These are phyloP conservation scores for Amphipyra tragopoginis DNA, from an alignment of 2,888 invertebrate species.

Conservation along the genomic window DNA sequence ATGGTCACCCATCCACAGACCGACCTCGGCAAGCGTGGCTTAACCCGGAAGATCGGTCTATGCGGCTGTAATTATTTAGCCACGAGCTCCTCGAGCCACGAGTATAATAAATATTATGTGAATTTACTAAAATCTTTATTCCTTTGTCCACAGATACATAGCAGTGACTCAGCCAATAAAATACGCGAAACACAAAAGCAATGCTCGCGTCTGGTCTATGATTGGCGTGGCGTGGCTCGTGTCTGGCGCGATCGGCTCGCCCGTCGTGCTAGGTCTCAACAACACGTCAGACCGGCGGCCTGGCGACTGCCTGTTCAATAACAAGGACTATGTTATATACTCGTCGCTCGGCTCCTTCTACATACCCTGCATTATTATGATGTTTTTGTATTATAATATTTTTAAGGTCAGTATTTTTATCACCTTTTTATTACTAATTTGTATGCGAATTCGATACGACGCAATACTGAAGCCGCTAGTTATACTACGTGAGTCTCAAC, in stretches of 20 bases:
- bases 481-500: too few relatives aligned
- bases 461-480: too few relatives aligned
- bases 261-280: constrained; percentile 98
- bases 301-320: constrained; percentile 98
- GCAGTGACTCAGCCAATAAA: constrained; percentile 99
- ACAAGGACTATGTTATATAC: constrained; percentile 99
- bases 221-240: constrained; percentile 99
- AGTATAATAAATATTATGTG: too few relatives aligned
- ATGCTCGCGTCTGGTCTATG: constrained; percentile 97
- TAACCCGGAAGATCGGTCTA: too few relatives aligned
- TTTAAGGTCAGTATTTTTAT: constrained; percentile 94
- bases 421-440: too few relatives aligned
- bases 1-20: too few relatives aligned
- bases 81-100: too few relatives aligned
- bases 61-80: too few relatives aligned
- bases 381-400: constrained; percentile 98
- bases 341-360: constrained; percentile 99
- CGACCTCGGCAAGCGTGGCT: too few relatives aligned
- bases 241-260: constrained; percentile 97
- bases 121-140: neutral
- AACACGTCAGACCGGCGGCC: constrained; percentile 95
- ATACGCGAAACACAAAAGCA: constrained; percentile 99
- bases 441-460: too few relatives aligned
- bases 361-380: constrained; percentile 99
- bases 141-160: constrained; percentile 94